These are phyloP conservation scores for Anolis apletophallus DNA, from an alignment of 2,797 vertebrate genomes.

Conservation along the genomic window DNA sequence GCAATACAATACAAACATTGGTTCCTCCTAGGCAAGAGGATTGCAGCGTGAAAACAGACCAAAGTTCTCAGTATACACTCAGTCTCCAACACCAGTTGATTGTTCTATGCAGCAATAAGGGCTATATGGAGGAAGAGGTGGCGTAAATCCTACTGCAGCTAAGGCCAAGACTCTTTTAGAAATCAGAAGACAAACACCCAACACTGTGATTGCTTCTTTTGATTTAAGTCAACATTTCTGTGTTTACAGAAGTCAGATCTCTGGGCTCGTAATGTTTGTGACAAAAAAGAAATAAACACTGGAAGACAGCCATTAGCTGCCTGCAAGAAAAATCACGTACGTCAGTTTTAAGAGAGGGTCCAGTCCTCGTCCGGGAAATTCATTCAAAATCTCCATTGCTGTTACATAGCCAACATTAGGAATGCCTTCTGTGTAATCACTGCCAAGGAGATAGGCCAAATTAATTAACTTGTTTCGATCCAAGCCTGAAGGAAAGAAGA, in stretches of 20 bases:
- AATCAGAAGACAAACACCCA: background rate
- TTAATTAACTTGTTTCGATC: slow-evolving; percentile 94
- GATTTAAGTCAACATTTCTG: background rate
- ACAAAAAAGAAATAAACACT: background rate
- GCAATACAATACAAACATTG: background rate
- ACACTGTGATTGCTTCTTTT: background rate
- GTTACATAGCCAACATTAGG: slow-evolving; percentile 93
- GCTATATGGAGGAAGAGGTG: background rate
- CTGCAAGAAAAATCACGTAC: slow-evolving; percentile 73
- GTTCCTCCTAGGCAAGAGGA: background rate
- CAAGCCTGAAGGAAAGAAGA: slow-evolving; percentile 80
- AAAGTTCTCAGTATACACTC: background rate
- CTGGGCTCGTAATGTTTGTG: background rate
- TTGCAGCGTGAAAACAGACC: background rate
- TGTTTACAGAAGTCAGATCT: background rate
- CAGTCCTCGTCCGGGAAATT: slow-evolving; percentile 90
- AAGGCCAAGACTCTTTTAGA: background rate
- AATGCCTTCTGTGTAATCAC: slow-evolving; percentile 96
- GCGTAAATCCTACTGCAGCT: background rate
- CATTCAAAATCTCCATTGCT: slow-evolving; percentile 98
- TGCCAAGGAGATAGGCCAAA: slow-evolving; percentile 95
- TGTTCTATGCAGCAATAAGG: background rate
- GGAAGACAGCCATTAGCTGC: background rate
- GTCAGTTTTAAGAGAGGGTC: slow-evolving; percentile 88
- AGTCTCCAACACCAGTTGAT: no score